These are phyloP conservation scores for Lepilemur ruficaudatus DNA, from an alignment of 2,797 vertebrate genomes.

Conservation along the genomic window DNA sequence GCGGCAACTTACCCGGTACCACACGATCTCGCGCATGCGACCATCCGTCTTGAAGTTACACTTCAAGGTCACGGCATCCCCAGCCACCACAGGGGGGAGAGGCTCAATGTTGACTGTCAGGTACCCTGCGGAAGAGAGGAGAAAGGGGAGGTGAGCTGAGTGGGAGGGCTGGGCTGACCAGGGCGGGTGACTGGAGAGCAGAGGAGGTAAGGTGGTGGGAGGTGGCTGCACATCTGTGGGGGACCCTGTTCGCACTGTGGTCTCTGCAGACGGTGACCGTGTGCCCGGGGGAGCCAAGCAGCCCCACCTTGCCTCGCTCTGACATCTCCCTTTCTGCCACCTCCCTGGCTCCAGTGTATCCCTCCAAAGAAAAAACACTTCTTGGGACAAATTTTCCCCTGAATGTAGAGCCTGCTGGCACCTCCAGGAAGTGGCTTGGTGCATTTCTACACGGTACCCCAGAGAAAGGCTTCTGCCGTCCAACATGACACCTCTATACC, in stretches of 20 bases:
- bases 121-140: constrained; percentile 87
- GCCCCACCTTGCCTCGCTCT: not conserved
- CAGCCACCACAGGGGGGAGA: constrained; percentile 96
- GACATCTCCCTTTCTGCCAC: not conserved
- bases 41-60: constrained; percentile 99
- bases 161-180: rapidly evolving
- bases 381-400: not conserved
- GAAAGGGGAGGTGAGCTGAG: not conserved
- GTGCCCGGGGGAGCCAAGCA: rapidly evolving
- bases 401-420: too few species aligned
- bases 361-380: not conserved
- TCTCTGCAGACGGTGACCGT: rapidly evolving
- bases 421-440: not conserved
- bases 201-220: too few species aligned
- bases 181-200: rapidly evolving
- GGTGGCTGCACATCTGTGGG: rapidly evolving
- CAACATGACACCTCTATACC: rapidly evolving
- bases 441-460: not conserved
- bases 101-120: constrained; percentile 98
- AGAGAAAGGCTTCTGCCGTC: not conserved
- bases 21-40: constrained; percentile 97
- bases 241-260: rapidly evolving
- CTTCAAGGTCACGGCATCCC: constrained; percentile 97
- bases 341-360: not conserved
- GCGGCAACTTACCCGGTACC: constrained; percentile 94